phyloP scores from a whole-genome alignment of 1,140 invertebrate genomes.

The Cylas formicarius region DNA sequence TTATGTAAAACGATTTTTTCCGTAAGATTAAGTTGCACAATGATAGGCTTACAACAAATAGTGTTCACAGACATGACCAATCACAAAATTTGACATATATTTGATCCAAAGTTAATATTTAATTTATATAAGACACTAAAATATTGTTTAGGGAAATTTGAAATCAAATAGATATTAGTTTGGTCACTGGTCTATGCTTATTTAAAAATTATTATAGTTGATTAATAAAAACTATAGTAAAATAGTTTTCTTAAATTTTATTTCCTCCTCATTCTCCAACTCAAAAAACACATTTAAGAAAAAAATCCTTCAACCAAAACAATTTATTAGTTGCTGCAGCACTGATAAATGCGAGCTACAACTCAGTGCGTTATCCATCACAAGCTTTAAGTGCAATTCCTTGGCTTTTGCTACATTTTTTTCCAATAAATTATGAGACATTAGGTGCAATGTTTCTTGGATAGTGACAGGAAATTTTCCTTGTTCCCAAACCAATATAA shows the following conservation, averaged over 20 bases:
- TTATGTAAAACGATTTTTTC: slow-evolving; percentile 1
- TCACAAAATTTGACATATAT: background rate
- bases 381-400: slow-evolving; percentile 19
- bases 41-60: background rate
- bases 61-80: background rate
- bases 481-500: slow-evolving; percentile 18
- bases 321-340: slow-evolving; percentile 11
- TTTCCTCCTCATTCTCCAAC: too few relatives aligned
- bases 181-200: background rate
- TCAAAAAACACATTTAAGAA: too few relatives aligned
- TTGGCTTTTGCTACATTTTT: slow-evolving; percentile 14
- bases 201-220: background rate
- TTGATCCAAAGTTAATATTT: background rate
- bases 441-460: slow-evolving; percentile 15
- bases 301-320: background rate
- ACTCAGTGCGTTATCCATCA: slow-evolving; percentile 7
- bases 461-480: slow-evolving; percentile 20
- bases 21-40: background rate
- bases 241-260: too few relatives aligned
- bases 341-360: slow-evolving; percentile 13
- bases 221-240: background rate
- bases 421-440: slow-evolving; percentile 10
- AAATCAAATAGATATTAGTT: background rate
- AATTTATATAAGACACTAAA: background rate
- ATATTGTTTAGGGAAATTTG: background rate